Percentiles rank a stretch among this genome's conserved stretches.
phyloP scores from a whole-genome alignment of 2,113 vertebrate genomes.

The Naja naja region DNA sequence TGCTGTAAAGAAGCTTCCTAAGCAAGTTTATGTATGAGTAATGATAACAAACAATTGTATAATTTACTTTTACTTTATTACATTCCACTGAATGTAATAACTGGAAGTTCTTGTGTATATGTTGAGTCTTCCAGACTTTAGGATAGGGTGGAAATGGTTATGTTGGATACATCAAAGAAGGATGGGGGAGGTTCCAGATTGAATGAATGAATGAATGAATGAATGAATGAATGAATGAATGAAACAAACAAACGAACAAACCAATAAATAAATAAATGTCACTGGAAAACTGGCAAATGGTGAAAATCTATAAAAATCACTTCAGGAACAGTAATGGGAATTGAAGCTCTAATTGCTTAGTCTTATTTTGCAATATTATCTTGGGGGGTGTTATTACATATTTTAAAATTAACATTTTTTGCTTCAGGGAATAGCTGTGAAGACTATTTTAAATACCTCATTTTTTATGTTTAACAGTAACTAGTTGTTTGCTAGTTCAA shows the following conservation, averaged over 20 bases:
- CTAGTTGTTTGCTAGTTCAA: background rate
- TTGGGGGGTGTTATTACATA: background rate
- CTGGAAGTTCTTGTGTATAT: background rate
- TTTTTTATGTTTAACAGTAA: background rate
- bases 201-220: too few species aligned
- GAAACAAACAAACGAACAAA: too few species aligned
- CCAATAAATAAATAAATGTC: too few species aligned
- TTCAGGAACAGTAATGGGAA: background rate
- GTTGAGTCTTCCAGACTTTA: background rate
- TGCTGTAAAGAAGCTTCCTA: background rate
- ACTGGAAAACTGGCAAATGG: background rate
- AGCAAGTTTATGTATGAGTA: background rate
- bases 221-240: too few species aligned
- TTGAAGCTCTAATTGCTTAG: background rate
- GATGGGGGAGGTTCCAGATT: background rate
- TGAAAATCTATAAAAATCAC: background rate
- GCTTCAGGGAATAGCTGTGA: background rate
- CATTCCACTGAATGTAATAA: background rate
- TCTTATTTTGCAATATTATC: background rate
- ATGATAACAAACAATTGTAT: background rate
- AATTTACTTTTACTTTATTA: background rate
- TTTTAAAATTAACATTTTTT: background rate
- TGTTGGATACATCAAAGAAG: background rate
- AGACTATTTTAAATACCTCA: background rate
- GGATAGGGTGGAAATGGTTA: background rate